These are phyloP conservation scores for Coptodon rendalli DNA, from an alignment of 2,113 vertebrate species.

Conservation along the genomic window DNA sequence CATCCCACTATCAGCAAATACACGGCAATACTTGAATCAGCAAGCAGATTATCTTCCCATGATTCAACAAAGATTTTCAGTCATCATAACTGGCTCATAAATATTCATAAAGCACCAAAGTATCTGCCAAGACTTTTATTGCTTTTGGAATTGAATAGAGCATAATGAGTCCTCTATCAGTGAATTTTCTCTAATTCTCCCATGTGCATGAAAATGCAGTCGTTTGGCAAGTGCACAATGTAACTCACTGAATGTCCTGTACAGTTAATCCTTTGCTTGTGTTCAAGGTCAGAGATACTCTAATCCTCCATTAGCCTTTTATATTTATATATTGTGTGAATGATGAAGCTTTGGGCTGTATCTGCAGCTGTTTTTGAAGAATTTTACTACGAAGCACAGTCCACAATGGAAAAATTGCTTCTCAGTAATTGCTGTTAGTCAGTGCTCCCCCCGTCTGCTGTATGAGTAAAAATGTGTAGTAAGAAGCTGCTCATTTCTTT, in stretches of 20 bases:
- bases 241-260: conserved; percentile 13
- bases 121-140: conserved; percentile 49
- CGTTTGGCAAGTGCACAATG: conserved; percentile 25
- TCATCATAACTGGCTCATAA: conserved; percentile 51
- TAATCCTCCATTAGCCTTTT: conserved; percentile 7
- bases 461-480: not conserved
- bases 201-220: conserved; percentile 18
- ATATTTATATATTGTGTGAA: not conserved
- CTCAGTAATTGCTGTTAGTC: not conserved
- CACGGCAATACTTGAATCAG: conserved; percentile 49
- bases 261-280: conserved; percentile 8
- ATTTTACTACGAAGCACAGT: not conserved
- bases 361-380: not conserved
- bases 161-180: conserved; percentile 50
- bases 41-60: conserved; percentile 44
- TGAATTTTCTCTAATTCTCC: conserved; percentile 33
- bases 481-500: not conserved
- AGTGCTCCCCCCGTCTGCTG: not conserved
- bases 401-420: not conserved
- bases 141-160: conserved; percentile 53
- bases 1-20: conserved; percentile 33
- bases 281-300: conserved; percentile 25
- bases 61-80: conserved; percentile 51
- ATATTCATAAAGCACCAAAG: conserved; percentile 55
- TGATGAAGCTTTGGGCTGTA: not conserved